These are phyloP conservation scores for Microctonus brassicae DNA, from an alignment of 2,888 invertebrate genomes.

Conservation along the genomic window DNA sequence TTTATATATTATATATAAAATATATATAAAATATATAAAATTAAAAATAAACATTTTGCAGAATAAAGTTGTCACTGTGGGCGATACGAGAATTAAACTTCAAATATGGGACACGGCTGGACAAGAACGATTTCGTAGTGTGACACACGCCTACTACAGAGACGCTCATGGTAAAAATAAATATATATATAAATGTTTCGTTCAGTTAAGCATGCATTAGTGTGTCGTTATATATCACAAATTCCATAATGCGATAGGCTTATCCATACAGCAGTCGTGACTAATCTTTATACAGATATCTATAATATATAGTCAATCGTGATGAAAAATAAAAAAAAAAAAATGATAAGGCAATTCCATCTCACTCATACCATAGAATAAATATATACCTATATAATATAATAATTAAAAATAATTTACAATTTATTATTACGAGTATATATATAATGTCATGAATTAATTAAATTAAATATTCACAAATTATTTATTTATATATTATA, in stretches of 20 bases:
- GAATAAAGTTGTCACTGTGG: conserved; percentile 88
- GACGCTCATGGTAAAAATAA: conserved; percentile 87
- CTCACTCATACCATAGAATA: too few species aligned
- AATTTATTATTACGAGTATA: too few species aligned
- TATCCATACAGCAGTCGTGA: background rate
- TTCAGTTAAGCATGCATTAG: background rate
- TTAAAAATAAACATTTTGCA: conserved; percentile 63
- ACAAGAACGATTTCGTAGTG: conserved; percentile 93
- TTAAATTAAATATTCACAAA: background rate
- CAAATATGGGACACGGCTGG: conserved; percentile 98
- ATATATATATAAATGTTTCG: background rate
- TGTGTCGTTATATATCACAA: background rate
- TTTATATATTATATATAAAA: too few species aligned
- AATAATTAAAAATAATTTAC: too few species aligned
- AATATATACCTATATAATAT: too few species aligned
- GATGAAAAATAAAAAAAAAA: background rate
- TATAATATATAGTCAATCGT: too few species aligned
- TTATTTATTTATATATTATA: too few species aligned
- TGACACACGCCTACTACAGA: conserved; percentile 94
- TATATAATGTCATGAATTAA: too few species aligned
- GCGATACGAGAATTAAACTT: conserved; percentile 89
- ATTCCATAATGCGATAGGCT: background rate
- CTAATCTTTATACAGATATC: background rate
- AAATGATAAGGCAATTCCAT: background rate
- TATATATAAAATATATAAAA: too few species aligned